Conservation (phyloP, 2,888 invertebrate genomes). For the Pandemis corylana region DNA sequence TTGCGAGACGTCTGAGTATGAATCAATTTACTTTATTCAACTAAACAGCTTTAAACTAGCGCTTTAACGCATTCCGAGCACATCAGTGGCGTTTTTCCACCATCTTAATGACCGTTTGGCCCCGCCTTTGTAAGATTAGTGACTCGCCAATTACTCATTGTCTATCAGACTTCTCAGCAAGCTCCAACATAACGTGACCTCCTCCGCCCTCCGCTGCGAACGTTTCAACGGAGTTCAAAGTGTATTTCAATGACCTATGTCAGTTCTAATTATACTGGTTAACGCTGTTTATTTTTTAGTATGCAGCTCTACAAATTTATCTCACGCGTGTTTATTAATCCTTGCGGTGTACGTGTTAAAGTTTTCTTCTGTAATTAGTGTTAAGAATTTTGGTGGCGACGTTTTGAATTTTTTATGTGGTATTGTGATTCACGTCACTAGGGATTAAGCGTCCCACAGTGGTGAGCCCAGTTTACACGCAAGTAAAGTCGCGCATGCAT, state of each 20-base stretch:
- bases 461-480: slow-evolving; percentile 23
- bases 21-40: slow-evolving; percentile 11
- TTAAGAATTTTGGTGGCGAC: slow-evolving; percentile 7
- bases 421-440: slow-evolving; percentile 25
- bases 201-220: slow-evolving; percentile 1
- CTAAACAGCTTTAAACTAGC: slow-evolving; percentile 14
- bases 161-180: slow-evolving; percentile 20
- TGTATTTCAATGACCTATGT: slow-evolving; percentile 30
- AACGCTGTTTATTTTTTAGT: slow-evolving; percentile 33
- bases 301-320: slow-evolving; percentile 16
- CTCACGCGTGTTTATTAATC: neutral
- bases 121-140: slow-evolving; percentile 32
- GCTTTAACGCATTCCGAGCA: slow-evolving; percentile 35
- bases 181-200: slow-evolving; percentile 22
- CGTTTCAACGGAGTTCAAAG: slow-evolving; percentile 12
- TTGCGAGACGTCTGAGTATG: neutral
- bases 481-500: neutral
- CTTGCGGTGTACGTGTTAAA: slow-evolving; percentile 14
- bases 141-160: slow-evolving; percentile 37
- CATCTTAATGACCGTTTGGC: slow-evolving; percentile 19
- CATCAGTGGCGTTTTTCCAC: slow-evolving; percentile 31
- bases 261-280: slow-evolving; percentile 29
- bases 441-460: slow-evolving; percentile 37
- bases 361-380: neutral
- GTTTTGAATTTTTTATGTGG: slow-evolving; percentile 33